Evolutionary conservation across 2,888 invertebrate genomes (phyloP).

Genomic region (Pandemis heparana): DNA sequence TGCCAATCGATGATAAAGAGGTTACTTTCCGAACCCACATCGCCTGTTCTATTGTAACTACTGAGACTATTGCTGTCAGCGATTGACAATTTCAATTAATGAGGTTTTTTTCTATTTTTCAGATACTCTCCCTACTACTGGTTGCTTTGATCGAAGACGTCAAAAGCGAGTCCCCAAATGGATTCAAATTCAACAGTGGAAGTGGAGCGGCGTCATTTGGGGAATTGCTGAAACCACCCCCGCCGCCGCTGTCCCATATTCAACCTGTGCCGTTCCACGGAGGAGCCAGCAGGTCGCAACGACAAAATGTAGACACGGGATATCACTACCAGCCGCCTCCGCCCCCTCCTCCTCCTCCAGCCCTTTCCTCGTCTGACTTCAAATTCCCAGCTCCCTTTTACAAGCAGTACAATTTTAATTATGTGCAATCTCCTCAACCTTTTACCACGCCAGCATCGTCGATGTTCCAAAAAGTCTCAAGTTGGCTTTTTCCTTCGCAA

Average conservation of each 20-base stretch:
- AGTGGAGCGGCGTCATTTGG: constrained; percentile 70
- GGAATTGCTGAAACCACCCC: constrained; percentile 76
- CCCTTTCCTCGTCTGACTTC: constrained; percentile 61
- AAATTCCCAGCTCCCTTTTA: constrained; percentile 80
- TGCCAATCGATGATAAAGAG: constrained; percentile 42
- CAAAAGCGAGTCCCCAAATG: constrained; percentile 63
- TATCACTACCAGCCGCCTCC: constrained; percentile 69
- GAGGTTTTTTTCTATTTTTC: constrained; percentile 54
- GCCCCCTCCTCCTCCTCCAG: constrained; percentile 59
- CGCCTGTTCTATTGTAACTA: neutral
- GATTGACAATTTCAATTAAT: neutral
- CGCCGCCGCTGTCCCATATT: constrained; percentile 70
- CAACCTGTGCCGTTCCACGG: constrained; percentile 76
- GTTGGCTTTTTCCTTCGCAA: constrained; percentile 87
- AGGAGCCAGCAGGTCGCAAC: constrained; percentile 64
- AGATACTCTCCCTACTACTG: constrained; percentile 71
- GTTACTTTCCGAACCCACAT: constrained; percentile 29
- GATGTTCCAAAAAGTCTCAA: constrained; percentile 86
- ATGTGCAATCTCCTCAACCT: constrained; percentile 77
- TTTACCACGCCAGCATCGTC: constrained; percentile 79
- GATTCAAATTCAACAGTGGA: constrained; percentile 58
- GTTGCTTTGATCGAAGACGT: constrained; percentile 62
- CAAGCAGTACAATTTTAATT: constrained; percentile 80
- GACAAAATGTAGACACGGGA: constrained; percentile 67
- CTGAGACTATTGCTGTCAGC: neutral